Evolutionary conservation across 2,113 vertebrate genomes (phyloP), one percentile per base, ranked within the genome.

Genomic region (Perca flavescens): DNA sequence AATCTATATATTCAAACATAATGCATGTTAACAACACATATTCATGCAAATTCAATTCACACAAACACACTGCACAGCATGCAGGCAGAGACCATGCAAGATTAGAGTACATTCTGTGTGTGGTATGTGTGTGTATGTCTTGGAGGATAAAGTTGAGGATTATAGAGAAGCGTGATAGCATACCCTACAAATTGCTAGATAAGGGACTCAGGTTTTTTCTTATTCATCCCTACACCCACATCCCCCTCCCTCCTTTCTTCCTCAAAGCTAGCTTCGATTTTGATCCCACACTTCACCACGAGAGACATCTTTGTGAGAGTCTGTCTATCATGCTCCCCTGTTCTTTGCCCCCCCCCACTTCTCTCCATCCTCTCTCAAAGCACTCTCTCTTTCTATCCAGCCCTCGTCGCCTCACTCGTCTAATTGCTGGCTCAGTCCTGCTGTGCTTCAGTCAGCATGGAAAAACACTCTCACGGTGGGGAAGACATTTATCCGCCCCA

Each of bases 371-470:
- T 58, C 79, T 65, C 60, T 54, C 72, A n/a, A n/a, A n/a, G n/a
- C n/a, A n/a, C 65, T 58, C 79, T 65, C 60, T 54, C 72, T 60
- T 22, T 80, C 79, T 62, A 67, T 62, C 86, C 62, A 80, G 69
- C 47, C 65, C 79, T 68, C 67, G 80, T 83, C 84, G 85, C 74
- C 73, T 88, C 83, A 65, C 74, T 78, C 10, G 74, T 87, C 83
- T 92, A 91, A 93, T 93, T 94, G 91, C 91, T 86, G 88, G 81
- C 87, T 92, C 85, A 74, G 83, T 92, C 92, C 88, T 78, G 89
- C 92, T 91, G 93, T 66, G 93, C 82, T 88, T 84, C 84, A 83
- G 89, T 88, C 92, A 77, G 88, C 90, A 88, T 86, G 88, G 80
- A 90, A 84, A 93, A 91, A 93, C 87, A 89, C 83, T 84, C 86